Evolutionary conservation across 2,113 vertebrate genomes (phyloP).

Genomic region (Salminus brasiliensis): DNA sequence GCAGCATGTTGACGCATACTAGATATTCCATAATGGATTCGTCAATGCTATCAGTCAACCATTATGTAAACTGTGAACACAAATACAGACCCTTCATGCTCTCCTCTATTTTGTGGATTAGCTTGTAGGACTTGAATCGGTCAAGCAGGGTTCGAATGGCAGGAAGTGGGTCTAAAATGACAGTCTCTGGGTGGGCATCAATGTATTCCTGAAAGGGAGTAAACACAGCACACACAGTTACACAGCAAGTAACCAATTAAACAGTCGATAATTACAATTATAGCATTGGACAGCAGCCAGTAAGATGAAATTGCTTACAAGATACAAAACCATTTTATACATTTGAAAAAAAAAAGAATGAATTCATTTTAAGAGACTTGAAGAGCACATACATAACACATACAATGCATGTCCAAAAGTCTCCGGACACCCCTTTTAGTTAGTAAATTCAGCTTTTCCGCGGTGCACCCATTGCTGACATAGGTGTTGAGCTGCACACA

Average conservation of each 20-base stretch:
- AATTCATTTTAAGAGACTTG: too few relatives aligned
- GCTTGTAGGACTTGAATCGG: constrained; percentile 85
- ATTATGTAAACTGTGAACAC: not conserved
- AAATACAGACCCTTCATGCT: constrained; percentile 81
- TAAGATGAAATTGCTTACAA: too few relatives aligned
- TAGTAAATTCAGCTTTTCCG: too few relatives aligned
- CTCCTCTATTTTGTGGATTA: constrained; percentile 84
- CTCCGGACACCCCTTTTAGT: too few relatives aligned
- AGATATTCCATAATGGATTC: not conserved
- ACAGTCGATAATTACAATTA: not conserved
- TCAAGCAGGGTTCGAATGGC: constrained; percentile 85
- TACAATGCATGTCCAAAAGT: too few relatives aligned
- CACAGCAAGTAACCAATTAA: not conserved
- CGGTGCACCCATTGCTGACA: too few relatives aligned
- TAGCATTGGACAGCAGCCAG: not conserved
- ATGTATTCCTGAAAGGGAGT: constrained; percentile 82
- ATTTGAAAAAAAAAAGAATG: too few relatives aligned
- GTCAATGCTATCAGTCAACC: not conserved
- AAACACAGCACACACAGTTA: not conserved
- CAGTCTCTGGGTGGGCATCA: constrained; percentile 85
- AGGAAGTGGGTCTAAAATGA: constrained; percentile 85
- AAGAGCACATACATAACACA: too few relatives aligned
- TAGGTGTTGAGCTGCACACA: too few relatives aligned
- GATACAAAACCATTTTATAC: too few relatives aligned
- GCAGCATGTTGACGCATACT: not conserved